These are phyloP conservation scores for Nasonia vitripennis DNA, from an alignment of 1,140 invertebrate species.

Conservation along the genomic window DNA sequence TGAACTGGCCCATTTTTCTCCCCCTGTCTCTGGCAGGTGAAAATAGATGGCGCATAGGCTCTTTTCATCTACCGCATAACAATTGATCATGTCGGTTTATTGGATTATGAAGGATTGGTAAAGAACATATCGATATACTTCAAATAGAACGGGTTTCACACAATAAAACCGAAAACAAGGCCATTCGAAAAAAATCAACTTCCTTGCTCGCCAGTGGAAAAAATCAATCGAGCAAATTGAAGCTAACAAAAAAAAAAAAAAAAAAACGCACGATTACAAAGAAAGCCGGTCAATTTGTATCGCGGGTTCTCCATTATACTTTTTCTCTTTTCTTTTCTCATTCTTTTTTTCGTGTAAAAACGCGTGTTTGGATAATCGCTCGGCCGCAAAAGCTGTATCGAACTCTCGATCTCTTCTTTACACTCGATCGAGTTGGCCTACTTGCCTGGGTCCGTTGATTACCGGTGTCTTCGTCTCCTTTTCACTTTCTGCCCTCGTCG, in stretches of 20 bases:
- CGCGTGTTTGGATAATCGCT: constrained; percentile 19
- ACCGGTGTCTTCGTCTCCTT: constrained; percentile 65
- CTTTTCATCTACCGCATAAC: too few relatives aligned
- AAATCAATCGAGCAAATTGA: too few relatives aligned
- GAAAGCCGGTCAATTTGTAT: neutral
- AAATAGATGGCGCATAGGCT: too few relatives aligned
- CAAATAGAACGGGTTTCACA: too few relatives aligned
- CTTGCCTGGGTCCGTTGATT: constrained; percentile 67
- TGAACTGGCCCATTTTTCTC: too few relatives aligned
- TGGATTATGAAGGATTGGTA: too few relatives aligned
- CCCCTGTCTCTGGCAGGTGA: too few relatives aligned
- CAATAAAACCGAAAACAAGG: too few relatives aligned
- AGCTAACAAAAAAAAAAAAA: neutral
- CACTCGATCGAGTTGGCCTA: constrained; percentile 60
- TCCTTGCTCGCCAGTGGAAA: neutral
- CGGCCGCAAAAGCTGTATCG: constrained; percentile 22
- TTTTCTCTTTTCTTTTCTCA: constrained; percentile 9
- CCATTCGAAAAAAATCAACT: neutral
- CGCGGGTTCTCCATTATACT: neutral
- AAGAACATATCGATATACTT: too few relatives aligned
- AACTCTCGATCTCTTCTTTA: constrained; percentile 58
- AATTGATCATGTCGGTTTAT: too few relatives aligned
- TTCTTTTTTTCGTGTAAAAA: constrained; percentile 46
- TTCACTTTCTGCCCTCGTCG: constrained; percentile 67
- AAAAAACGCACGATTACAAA: neutral